Conservation (phyloP, 2,797 vertebrate species). For the Clarias fuscus region DNA sequence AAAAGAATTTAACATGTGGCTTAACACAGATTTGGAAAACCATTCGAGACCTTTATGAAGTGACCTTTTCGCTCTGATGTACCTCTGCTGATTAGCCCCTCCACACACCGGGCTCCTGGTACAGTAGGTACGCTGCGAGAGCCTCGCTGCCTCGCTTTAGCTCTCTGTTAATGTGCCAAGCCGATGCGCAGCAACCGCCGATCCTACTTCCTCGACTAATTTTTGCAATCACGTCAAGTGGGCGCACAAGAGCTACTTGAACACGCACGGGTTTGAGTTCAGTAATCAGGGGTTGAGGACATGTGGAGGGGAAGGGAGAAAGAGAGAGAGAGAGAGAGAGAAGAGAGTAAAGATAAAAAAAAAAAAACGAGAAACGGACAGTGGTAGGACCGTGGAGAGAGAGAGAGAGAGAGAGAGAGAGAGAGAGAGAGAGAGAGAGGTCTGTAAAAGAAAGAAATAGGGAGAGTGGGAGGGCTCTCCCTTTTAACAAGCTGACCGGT, state of each 20-base stretch:
- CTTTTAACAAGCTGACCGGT: not conserved
- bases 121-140: too few species aligned
- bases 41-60: constrained; percentile 13
- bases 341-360: not conserved
- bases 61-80: constrained; percentile 28
- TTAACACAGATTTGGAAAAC: not conserved
- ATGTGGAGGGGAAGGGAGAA: not conserved
- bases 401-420: not conserved
- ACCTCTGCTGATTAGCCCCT: constrained; percentile 31
- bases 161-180: constrained; percentile 15
- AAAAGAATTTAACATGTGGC: not conserved
- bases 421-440: not conserved
- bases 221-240: constrained; percentile 44
- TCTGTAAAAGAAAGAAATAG: not conserved
- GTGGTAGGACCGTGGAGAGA: not conserved
- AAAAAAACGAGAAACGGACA: not conserved
- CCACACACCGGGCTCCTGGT: not conserved
- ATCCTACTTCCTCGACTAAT: constrained; percentile 16
- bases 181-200: not conserved
- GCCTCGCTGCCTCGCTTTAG: not conserved
- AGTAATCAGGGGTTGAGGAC: constrained; percentile 35
- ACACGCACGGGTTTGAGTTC: constrained; percentile 4
- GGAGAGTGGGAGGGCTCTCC: not conserved
- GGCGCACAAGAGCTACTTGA: constrained; percentile 29
- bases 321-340: not conserved